A percentile compares a stretch with the other conserved stretches of the same genome.
Conservation (phyloP, 2,113 vertebrate genomes). For the Neomonachus schauinslandi region DNA sequence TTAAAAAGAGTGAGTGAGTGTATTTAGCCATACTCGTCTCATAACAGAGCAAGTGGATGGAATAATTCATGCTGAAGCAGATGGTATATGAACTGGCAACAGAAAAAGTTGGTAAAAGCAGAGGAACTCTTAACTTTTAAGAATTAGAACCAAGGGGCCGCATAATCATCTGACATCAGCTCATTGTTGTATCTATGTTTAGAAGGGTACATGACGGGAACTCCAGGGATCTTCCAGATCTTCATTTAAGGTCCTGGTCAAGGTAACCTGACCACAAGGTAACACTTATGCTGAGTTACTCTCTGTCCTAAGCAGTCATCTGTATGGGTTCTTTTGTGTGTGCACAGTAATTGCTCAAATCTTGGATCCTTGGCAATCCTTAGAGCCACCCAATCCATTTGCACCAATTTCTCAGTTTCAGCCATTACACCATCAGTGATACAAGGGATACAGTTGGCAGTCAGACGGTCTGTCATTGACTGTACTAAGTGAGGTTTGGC, state of each 20-base stretch:
- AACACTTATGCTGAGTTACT: background rate
- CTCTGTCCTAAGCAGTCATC: background rate
- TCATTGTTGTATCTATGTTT: background rate
- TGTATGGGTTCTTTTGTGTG: background rate
- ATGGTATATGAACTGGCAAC: background rate
- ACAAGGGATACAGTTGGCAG: background rate
- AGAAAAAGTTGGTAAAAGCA: background rate
- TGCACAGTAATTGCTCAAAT: background rate
- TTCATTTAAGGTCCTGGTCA: background rate
- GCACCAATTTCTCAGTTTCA: background rate
- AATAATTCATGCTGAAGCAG: background rate
- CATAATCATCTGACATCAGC: background rate
- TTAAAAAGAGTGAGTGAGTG: background rate
- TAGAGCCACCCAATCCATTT: background rate
- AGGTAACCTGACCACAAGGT: background rate
- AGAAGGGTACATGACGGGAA: background rate
- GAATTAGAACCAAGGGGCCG: background rate
- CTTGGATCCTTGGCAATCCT: background rate
- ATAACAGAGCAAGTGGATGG: background rate
- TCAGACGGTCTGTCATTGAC: background rate
- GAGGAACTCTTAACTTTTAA: background rate
- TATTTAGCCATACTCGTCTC: background rate
- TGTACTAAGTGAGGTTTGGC: background rate
- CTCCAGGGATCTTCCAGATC: background rate
- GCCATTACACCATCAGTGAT: background rate